Evolutionary conservation across 2,113 vertebrate species (phyloP).

Genomic region (Rhinolophus sinicus): DNA sequence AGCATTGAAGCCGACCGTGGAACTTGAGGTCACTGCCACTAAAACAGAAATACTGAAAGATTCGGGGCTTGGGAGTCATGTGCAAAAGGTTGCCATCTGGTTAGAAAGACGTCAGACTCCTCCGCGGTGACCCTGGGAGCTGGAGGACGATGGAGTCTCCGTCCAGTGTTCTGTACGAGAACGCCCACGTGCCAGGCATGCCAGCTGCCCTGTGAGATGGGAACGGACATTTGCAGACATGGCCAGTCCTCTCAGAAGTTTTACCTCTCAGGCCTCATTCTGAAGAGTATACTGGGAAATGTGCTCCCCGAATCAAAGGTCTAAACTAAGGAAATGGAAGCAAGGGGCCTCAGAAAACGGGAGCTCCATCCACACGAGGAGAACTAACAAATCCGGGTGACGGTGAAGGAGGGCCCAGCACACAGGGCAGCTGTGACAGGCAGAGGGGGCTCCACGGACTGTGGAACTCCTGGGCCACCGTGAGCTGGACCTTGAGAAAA

Average conservation of each 20-base stretch:
- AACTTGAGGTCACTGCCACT: background rate
- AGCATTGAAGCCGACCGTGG: background rate
- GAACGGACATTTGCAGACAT: accelerated
- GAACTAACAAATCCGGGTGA: background rate
- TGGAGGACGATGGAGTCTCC: background rate
- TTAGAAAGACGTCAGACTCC: accelerated
- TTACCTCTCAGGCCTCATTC: background rate
- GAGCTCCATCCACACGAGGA: background rate
- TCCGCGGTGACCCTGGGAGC: background rate
- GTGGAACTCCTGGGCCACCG: too few relatives aligned
- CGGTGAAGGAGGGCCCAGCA: background rate
- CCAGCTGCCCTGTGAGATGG: accelerated
- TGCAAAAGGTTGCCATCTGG: background rate
- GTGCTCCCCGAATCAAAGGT: background rate
- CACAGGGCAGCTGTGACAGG: background rate
- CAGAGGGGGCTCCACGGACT: background rate
- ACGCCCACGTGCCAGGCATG: accelerated
- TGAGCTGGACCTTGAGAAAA: background rate
- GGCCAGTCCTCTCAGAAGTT: background rate
- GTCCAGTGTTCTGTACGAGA: background rate
- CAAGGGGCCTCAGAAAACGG: background rate
- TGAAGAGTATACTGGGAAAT: background rate
- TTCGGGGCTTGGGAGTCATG: accelerated
- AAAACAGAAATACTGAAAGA: background rate
- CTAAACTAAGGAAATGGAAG: background rate